Base-by-base conservation (phyloP, 2,888 invertebrate genomes). In the Clostera curtula region DNA sequence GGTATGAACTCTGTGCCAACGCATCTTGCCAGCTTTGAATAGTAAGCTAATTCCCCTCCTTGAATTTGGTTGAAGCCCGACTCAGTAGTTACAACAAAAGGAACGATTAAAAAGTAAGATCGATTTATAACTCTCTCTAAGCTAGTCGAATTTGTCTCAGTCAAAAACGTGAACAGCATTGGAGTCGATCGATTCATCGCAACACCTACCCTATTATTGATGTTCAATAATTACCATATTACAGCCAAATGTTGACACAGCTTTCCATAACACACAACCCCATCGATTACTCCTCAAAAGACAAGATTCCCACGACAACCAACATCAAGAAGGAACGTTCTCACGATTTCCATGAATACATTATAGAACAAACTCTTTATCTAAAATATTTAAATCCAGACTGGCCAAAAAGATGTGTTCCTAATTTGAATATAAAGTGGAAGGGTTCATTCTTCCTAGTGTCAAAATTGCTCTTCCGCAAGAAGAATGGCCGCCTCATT, bases 401-500 rank as follows among this genome's bases (percentile, higher is more conserved):
- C 73, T 73, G 71, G 66, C 63, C 67, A 58, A 57, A 66, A 61
- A 65, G 59, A 63, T 50, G n/a, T n/a, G 52, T 56, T 62, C 62
- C 53, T 56, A 64, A 79, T 79, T 79, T 79, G 66, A 79, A 80
- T 79, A 74, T 62, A 56, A 64, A 68, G 70, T 70, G 75, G 73
- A 72, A 51, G 52, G 56, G 50, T 45, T 66, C 58, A 80, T 82
- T 83, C 79, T 80, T 72, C 63, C 49, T 58, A 75, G 83, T 82
- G 83, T 82, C 80, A 80, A 77, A 82, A 80, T 77, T 76, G 69
- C 68, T 79, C 80, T 80, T 80, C 80, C 75, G 70, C 61, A 51
- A 56, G 46, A 62, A 62, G 18, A 68, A 66, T 62, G 60, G 56
- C 56, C 55, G 49, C 25, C 60, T 70, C 58, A 76, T 83, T 83